Evolutionary conservation across 2,797 vertebrate genomes (phyloP).

Genomic region (Harpagifer antarcticus): DNA sequence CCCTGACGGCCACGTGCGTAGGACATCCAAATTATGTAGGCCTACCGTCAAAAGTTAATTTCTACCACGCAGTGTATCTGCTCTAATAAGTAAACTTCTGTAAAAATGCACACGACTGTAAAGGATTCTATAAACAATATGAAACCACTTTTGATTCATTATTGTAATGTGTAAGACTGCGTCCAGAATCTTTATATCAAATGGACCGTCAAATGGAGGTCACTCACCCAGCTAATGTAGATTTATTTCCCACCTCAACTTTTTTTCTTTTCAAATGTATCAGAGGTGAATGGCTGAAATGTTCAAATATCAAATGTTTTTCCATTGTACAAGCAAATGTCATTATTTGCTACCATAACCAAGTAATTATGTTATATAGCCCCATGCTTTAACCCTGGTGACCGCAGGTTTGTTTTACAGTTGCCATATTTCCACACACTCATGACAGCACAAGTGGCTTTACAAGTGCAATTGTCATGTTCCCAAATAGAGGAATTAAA

Average conservation of each 20-base stretch:
- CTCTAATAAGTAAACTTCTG: neutral
- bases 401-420: neutral
- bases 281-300: neutral
- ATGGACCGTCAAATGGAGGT: neutral
- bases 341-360: neutral
- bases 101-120: neutral
- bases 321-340: neutral
- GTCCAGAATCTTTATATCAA: neutral
- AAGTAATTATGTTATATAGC: neutral
- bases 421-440: neutral
- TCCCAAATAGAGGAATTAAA: neutral
- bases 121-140: neutral
- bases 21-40: conserved; percentile 25
- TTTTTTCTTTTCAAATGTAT: neutral
- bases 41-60: neutral
- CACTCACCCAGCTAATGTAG: neutral
- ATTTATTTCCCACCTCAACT: neutral
- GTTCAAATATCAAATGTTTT: neutral
- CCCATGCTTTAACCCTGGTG: neutral
- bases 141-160: neutral
- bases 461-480: too few relatives aligned
- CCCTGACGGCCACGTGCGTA: conserved; percentile 72
- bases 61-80: neutral
- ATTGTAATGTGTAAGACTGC: too few relatives aligned
- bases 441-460: too few relatives aligned